Conservation (phyloP, 2,797 vertebrate genomes). For the Chaunax sp. region DNA sequence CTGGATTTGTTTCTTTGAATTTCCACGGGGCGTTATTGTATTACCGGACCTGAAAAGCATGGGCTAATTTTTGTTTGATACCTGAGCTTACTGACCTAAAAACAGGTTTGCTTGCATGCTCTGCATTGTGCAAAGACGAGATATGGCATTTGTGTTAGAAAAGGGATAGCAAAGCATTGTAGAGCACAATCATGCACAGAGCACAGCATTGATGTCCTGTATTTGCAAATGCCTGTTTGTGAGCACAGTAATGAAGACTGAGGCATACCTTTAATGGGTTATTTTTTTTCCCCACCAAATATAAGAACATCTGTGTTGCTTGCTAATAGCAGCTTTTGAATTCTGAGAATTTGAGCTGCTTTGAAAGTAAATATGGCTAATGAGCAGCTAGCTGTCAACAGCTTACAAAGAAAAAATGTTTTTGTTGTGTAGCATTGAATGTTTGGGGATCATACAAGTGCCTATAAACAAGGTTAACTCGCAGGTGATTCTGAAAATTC, state of each 20-base stretch:
- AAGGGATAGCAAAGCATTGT: constrained; percentile 2
- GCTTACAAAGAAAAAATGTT: constrained; percentile 37
- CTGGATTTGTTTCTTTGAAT: constrained; percentile 48
- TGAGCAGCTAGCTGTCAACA: constrained; percentile 51
- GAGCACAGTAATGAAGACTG: background rate
- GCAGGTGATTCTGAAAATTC: constrained; percentile 39
- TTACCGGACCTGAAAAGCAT: constrained; percentile 32
- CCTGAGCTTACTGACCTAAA: constrained; percentile 29
- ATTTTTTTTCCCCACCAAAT: constrained; percentile 3
- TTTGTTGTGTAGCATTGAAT: constrained; percentile 41
- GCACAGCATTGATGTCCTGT: constrained; percentile 17
- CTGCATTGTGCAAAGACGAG: constrained; percentile 12
- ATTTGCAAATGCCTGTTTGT: background rate
- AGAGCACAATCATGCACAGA: background rate
- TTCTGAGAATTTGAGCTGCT: constrained; percentile 41
- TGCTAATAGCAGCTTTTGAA: constrained; percentile 43
- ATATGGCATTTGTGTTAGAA: constrained; percentile 31
- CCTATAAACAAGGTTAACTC: constrained; percentile 52
- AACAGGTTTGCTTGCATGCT: background rate
- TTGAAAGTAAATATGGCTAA: constrained; percentile 62
- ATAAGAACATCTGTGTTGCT: constrained; percentile 14
- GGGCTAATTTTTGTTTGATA: constrained; percentile 35
- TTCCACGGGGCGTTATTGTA: constrained; percentile 8
- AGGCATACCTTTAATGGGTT: constrained; percentile 8
- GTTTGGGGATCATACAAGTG: constrained; percentile 35